Base-by-base conservation (phyloP, 1,140 invertebrate species). In the Galleria mellonella region DNA sequence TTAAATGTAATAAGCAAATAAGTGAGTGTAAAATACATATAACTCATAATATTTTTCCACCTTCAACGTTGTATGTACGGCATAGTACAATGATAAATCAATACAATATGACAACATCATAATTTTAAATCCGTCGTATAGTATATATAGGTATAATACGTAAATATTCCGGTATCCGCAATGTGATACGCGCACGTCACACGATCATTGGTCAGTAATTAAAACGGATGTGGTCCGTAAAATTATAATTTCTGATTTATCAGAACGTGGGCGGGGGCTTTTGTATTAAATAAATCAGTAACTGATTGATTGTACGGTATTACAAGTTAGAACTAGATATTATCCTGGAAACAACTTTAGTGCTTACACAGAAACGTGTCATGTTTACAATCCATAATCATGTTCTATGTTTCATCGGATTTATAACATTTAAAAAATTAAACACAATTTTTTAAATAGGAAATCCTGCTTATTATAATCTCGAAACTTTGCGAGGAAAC, bases 141-240 rank as follows among this genome's bases (percentile, higher is more conserved):
- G n/a, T n/a, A n/a, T n/a, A n/a, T n/a, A n/a, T n/a, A n/a, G n/a
- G n/a, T 32, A 32, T 32, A 9, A 32, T 2, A 2, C 2, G 9
- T 9, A n/a, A 32, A 3, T 32, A 33, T 23, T 2, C 6, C 17
- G 17, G 17, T 6, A 23, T 23, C 17, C 17, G 17, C 17, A 23
- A 23, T 23, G 17, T 23, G 6, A 23, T 23, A 23, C 17, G 17
- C 17, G 17, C 17, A 6, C 17, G 17, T 23, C 17, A 23, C 6
- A 23, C 17, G 6, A 23, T 23, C 17, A 23, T 23, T 23, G 17
- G 17, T 23, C 17, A 43, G 45, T 69, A 73, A 78, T 75, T 60
- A 69, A 75, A 75, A 73, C 74, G 74, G 72, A 78, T 78, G 63
- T 75, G 30, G 64, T 55, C 55, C 47, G 42, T 69, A 58, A 69